Evolutionary conservation across 2,888 invertebrate genomes (phyloP).

Genomic region (Cryptus viduatorius): DNA sequence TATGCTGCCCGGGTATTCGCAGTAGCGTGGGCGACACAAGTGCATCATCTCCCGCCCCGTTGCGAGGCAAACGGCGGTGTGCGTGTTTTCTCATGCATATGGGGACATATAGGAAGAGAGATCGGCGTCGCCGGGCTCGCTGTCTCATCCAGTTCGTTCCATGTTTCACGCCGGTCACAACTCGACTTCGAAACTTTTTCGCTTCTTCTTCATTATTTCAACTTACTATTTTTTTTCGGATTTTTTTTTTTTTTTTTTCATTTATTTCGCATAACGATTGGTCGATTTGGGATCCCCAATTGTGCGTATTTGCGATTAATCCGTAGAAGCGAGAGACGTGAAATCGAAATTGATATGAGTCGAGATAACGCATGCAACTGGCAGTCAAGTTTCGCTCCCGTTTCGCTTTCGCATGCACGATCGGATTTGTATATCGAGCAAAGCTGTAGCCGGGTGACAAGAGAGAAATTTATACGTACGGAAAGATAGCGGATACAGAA

Average conservation of each 20-base stretch:
- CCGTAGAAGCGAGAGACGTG: slow-evolving; percentile 55
- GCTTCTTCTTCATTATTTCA: slow-evolving; percentile 5
- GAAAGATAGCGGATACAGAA: slow-evolving; percentile 45
- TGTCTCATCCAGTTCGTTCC: slow-evolving; percentile 65
- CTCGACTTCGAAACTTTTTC: slow-evolving; percentile 35
- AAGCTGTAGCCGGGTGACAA: slow-evolving; percentile 29
- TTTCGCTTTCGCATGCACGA: neutral
- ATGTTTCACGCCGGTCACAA: slow-evolving; percentile 63
- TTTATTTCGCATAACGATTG: slow-evolving; percentile 16
- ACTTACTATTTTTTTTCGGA: neutral
- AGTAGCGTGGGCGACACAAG: slow-evolving; percentile 79
- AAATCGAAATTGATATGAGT: slow-evolving; percentile 66
- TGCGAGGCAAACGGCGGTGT: slow-evolving; percentile 11
- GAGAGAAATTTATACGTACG: slow-evolving; percentile 30
- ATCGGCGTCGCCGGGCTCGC: slow-evolving; percentile 50
- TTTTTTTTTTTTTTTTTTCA: slow-evolving; percentile 17
- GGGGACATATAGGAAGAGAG: slow-evolving; percentile 20
- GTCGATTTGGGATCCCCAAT: slow-evolving; percentile 41
- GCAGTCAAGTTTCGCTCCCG: neutral
- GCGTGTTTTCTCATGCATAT: neutral
- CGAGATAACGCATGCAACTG: slow-evolving; percentile 56
- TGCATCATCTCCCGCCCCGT: slow-evolving; percentile 55
- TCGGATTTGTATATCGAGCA: slow-evolving; percentile 17
- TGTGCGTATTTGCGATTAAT: slow-evolving; percentile 12
- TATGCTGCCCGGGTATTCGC: slow-evolving; percentile 57